Base-by-base conservation (phyloP, 2,113 vertebrate species). In the Muscicapa adusta region DNA sequence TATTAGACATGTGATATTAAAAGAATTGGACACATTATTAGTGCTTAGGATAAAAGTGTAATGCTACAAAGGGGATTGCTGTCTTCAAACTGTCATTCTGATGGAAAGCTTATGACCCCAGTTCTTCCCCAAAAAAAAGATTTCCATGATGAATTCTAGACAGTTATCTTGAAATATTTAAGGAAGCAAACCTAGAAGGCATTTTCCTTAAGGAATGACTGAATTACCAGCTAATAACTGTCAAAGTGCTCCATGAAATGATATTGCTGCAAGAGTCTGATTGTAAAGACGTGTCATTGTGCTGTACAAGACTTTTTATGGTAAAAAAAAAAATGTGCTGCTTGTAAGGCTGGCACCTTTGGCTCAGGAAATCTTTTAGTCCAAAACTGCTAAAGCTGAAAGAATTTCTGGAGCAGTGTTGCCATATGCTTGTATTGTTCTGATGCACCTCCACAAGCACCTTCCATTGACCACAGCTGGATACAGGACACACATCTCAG, bases 131-230 rank as follows among this genome's bases (percentile, higher is more conserved):
- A 28, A 25, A 51, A 90, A 88, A 88, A 83, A 77, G n/a, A 63
- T 42, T 75, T 88, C 67, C 2, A 4, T 62, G 61, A 88, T 80
- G 51, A 91, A 74, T 91, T 90, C 72, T 72, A 75, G 90, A 65
- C 58, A 91, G 54, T 80, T 94, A 74, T 62, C 79, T 83, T 88
- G 36, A 85, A 94, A 88, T 29, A 38, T 90, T 90, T 89, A 94
- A 94, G 88, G 88, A 91, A 74, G 56, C 15, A 85, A 93, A 93
- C 72, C 43, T 82, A 85, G 51, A 61, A 88, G 78, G 63, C 38
- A 0, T 85, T 89, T 95, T 88, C 56, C 63, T 85, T 45, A 60
- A 85, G 66, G 17, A 85, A 91, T 65, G n/a, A 51, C 50, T 51
- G 50, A 93, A 85, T 90, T 95, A 88, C 60, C 48, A 77, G 34